Base-by-base conservation (phyloP, 2,888 invertebrate species). In the Meteorus colon region DNA sequence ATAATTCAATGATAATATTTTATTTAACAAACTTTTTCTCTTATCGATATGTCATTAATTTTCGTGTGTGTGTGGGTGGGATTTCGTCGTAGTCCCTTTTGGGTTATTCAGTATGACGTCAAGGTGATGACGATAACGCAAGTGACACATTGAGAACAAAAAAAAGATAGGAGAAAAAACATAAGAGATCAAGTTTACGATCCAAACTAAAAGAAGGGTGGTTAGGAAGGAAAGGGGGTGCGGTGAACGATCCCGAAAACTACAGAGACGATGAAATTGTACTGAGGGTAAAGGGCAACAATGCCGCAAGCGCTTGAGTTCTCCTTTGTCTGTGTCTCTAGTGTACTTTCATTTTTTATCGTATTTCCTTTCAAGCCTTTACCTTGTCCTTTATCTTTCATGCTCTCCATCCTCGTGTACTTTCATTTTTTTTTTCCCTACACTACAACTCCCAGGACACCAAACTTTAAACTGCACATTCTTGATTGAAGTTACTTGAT, bases 221-320 rank as follows among this genome's bases (percentile, higher is more conserved):
- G 24, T 24, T 24, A 24, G 24, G 24, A 24, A n/a, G n/a, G n/a
- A 1, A 24, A 24, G 24, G 24, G 24, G 55, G 19, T 55, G 19
- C 19, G 55, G 19, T 55, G 19, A 8, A 8, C 4, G 55, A 19
- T 55, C 55, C 55, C 19, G 19, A 16, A 65, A 65, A 65, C 19
- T 37, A 5, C 16, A 37, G 29, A 72, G 27, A 78, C 79, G 80
- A 76, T 77, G 79, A 78, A 78, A 86, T 80, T 77, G 81, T 77
- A 74, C 74, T 79, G 80, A 85, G 84, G 85, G 84, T 84, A 84
- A 84, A 85, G 85, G 84, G 85, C 86, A 87, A 86, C 87, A 87
- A 87, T 87, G 85, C 86, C 84, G 80, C 82, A 82, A 84, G 85
- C 84, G 83, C 66, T 75, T 66, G 59, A 71, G 59, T 63, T 72